These are phyloP conservation scores for Rafetus swinhoei DNA, from an alignment of 2,113 vertebrate genomes.

Conservation along the genomic window DNA sequence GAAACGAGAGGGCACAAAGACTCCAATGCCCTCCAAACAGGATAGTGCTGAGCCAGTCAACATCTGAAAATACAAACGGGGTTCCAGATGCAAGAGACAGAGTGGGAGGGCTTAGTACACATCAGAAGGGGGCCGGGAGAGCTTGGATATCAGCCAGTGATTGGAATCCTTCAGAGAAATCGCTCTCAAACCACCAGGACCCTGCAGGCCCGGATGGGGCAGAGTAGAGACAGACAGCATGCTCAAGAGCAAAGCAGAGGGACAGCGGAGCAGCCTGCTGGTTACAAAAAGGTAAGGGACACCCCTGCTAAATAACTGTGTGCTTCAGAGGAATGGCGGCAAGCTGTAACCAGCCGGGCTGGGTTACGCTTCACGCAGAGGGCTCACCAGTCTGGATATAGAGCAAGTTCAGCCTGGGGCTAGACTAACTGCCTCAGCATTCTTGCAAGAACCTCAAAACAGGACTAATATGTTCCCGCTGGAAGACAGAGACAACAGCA, in stretches of 20 bases:
- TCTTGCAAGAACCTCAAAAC: not conserved
- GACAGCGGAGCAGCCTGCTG: not conserved
- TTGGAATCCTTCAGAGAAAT: not conserved
- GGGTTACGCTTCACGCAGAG: not conserved
- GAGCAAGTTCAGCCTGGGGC: not conserved
- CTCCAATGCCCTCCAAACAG: not conserved
- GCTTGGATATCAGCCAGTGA: not conserved
- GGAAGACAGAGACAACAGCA: not conserved
- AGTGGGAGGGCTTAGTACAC: not conserved
- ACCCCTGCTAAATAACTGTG: not conserved
- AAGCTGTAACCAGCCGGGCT: not conserved
- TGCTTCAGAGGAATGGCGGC: not conserved
- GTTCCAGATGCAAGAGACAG: not conserved
- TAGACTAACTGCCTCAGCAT: not conserved
- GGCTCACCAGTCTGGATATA: not conserved
- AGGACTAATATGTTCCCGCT: not conserved
- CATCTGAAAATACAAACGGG: conserved; percentile 58
- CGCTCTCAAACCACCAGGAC: not conserved
- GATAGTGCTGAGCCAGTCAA: conserved; percentile 66
- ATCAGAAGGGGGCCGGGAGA: not conserved
- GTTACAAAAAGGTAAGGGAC: not conserved
- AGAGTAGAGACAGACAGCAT: not conserved
- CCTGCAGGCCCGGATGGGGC: not conserved
- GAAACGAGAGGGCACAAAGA: not conserved
- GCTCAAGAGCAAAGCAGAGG: not conserved